These are phyloP conservation scores for Chlamydotis undulata DNA, from an alignment of 2,113 vertebrate species.

Conservation along the genomic window DNA sequence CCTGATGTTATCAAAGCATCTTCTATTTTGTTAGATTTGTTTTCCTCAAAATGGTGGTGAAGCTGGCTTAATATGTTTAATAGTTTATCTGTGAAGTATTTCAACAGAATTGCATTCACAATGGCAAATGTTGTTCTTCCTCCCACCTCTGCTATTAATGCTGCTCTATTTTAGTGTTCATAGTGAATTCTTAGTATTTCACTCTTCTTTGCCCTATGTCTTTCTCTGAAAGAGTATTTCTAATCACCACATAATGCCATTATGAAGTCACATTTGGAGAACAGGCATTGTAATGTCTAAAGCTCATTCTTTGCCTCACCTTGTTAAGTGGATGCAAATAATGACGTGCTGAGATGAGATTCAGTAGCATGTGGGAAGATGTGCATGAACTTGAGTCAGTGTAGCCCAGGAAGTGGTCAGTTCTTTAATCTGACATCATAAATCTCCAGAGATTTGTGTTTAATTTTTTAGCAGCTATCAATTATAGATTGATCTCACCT, in stretches of 20 bases:
- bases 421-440: background rate
- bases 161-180: background rate
- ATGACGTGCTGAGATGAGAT: fast-evolving
- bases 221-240: background rate
- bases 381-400: background rate
- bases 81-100: background rate
- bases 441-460: background rate
- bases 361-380: background rate
- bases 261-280: background rate
- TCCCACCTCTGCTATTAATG: background rate
- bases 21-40: background rate
- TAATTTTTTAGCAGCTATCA: background rate
- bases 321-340: background rate
- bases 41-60: background rate
- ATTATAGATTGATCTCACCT: background rate
- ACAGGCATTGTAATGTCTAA: background rate
- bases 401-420: background rate
- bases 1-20: background rate
- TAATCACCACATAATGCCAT: too few species aligned
- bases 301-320: background rate
- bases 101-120: background rate
- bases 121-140: background rate
- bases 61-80: background rate
- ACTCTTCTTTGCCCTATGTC: background rate
- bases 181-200: background rate